These are phyloP conservation scores for Acanthurus lineatus DNA, from an alignment of 2,797 vertebrate species.

Conservation along the genomic window DNA sequence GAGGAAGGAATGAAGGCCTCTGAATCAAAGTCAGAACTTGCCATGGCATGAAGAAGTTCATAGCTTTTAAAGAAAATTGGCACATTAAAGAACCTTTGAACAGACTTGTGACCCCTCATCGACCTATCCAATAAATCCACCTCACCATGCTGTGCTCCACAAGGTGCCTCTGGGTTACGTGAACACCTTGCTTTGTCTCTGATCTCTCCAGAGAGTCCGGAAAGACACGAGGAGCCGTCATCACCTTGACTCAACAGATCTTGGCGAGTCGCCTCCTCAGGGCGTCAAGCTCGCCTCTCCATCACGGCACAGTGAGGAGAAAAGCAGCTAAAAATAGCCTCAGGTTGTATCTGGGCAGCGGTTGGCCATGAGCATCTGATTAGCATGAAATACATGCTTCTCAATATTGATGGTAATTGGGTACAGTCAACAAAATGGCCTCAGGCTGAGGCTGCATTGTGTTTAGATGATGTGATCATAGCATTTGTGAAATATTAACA, in stretches of 20 bases:
- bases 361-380: background rate
- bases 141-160: background rate
- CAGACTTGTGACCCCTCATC: too few species aligned
- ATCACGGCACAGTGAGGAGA: slow-evolving; percentile 6
- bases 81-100: background rate
- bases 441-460: background rate
- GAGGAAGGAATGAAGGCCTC: background rate
- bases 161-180: background rate
- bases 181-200: background rate
- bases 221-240: slow-evolving; percentile 26
- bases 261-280: slow-evolving; percentile 37
- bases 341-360: slow-evolving; percentile 61
- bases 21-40: background rate
- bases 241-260: slow-evolving; percentile 54
- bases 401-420: slow-evolving; percentile 1
- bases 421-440: slow-evolving; percentile 1
- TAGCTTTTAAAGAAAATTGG: background rate
- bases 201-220: background rate
- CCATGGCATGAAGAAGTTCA: background rate
- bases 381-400: background rate
- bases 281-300: slow-evolving; percentile 34
- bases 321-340: slow-evolving; percentile 48
- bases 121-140: background rate
- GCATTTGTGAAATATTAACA: slow-evolving; percentile 4
- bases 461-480: background rate